Conservation (phyloP, 2,113 vertebrate species). For the Psilopogon haemacephalus region DNA sequence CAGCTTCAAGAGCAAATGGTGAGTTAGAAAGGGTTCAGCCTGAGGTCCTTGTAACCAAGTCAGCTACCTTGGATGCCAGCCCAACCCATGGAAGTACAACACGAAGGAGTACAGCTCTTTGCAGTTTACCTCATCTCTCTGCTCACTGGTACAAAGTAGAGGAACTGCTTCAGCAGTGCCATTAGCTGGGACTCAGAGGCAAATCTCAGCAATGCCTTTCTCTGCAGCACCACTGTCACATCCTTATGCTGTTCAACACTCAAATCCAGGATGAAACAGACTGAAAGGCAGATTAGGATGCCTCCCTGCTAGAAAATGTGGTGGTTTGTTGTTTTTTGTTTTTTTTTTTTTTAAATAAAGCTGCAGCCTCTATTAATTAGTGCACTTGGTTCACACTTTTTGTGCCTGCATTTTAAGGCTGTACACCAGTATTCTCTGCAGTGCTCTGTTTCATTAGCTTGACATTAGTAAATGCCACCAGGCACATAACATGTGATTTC, state of each 20-base stretch:
- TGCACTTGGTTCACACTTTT: background rate
- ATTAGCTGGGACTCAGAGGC: background rate
- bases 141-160: background rate
- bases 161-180: background rate
- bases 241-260: background rate
- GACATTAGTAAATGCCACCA: background rate
- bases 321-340: no score
- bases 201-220: background rate
- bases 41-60: background rate
- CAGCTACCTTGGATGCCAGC: background rate
- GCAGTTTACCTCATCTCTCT: background rate
- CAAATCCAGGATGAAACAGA: background rate
- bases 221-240: accelerated
- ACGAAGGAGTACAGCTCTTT: background rate
- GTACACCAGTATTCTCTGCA: background rate
- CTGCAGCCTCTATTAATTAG: background rate
- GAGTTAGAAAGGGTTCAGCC: slow-evolving; percentile 2
- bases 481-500: background rate
- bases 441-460: background rate
- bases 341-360: background rate
- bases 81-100: background rate
- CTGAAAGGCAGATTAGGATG: background rate
- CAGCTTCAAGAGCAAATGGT: background rate
- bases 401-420: slow-evolving; percentile 6
- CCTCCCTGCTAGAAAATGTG: background rate